These are phyloP conservation scores for Machimus atricapillus DNA, from an alignment of 2,888 invertebrate genomes.

Conservation along the genomic window DNA sequence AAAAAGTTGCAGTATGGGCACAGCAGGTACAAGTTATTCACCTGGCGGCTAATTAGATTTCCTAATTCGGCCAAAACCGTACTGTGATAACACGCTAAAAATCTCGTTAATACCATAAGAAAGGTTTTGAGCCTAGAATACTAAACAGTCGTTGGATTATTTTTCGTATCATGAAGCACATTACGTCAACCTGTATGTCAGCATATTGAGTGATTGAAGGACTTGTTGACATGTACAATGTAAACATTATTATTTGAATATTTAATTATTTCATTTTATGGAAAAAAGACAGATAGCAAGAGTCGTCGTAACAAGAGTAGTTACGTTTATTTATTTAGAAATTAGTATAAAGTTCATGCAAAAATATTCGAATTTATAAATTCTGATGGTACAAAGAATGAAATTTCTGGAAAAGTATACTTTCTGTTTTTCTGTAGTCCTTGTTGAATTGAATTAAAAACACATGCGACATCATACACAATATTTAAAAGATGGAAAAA, in stretches of 20 bases:
- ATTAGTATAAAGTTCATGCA: no score
- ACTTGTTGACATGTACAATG: background rate
- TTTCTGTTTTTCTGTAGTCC: no score
- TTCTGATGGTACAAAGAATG: no score
- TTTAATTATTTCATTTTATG: no score
- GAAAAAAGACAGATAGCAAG: no score
- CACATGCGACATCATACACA: no score
- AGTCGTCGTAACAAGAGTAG: no score
- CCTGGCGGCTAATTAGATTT: slow-evolving; percentile 7
- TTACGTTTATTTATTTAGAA: no score
- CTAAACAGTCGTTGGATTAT: background rate
- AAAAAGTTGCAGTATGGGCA: background rate
- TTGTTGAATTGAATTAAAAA: no score
- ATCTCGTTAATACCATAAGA: background rate
- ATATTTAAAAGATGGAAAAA: no score
- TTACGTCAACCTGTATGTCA: background rate
- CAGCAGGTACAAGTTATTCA: background rate
- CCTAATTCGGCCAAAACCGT: background rate
- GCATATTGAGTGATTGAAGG: slow-evolving; percentile 6
- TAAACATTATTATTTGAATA: background rate
- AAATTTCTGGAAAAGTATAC: no score
- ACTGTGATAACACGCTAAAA: background rate
- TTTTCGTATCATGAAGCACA: background rate
- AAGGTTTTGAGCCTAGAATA: background rate
- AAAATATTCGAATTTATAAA: no score